phyloP scores from a whole-genome alignment of 2,797 vertebrate genomes.

The Momotus momota region DNA sequence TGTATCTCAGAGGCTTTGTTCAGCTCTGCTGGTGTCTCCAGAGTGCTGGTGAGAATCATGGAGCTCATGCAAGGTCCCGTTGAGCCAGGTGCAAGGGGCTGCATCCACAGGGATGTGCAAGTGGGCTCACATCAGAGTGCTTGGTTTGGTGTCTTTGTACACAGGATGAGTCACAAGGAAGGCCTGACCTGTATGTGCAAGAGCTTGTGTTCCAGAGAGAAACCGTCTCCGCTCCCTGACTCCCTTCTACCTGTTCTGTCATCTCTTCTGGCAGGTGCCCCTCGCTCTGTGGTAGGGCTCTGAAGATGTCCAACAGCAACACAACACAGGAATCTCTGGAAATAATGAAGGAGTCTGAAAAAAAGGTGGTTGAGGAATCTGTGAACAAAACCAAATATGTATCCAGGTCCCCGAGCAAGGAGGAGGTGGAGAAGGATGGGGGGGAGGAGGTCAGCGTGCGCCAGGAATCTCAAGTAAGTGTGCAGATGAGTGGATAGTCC shows the following conservation, averaged over 20 bases:
- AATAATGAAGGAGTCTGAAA: constrained; percentile 97
- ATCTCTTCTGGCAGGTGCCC: constrained; percentile 69
- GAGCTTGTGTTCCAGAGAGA: background rate
- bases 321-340: constrained; percentile 86
- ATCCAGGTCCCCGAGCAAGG: constrained; percentile 88
- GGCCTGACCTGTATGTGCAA: rapidly evolving
- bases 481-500: background rate
- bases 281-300: constrained; percentile 44
- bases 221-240: background rate
- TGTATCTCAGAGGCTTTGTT: background rate
- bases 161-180: background rate
- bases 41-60: background rate
- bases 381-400: constrained; percentile 88
- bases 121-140: background rate
- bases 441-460: constrained; percentile 84
- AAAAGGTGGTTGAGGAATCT: constrained; percentile 88
- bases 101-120: background rate
- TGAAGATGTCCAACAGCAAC: constrained; percentile 94
- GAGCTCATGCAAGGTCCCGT: background rate
- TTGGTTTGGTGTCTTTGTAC: background rate
- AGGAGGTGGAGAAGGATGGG: constrained; percentile 88
- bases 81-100: background rate
- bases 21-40: background rate
- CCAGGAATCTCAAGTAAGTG: constrained; percentile 90
- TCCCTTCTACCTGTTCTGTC: background rate